Conservation (phyloP, 2,888 invertebrate genomes). For the Pandemis corylana region DNA sequence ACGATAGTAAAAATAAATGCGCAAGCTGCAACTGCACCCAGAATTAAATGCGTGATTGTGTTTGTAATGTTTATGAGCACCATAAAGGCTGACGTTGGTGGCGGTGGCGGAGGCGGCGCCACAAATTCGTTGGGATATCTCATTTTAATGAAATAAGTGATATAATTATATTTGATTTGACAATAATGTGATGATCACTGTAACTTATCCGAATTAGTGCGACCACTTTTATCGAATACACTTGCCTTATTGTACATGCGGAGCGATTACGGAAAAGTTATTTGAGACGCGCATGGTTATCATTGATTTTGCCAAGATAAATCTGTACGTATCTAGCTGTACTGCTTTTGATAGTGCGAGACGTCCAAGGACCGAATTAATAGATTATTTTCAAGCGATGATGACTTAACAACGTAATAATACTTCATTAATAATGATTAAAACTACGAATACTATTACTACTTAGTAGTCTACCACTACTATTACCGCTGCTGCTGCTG, state of each 20-base stretch:
- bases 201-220: background rate
- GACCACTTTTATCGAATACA: background rate
- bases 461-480: no score
- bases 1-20: constrained; percentile 1
- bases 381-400: no score
- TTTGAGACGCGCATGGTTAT: background rate
- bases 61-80: background rate
- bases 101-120: background rate
- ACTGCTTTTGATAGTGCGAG: no score
- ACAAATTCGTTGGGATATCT: background rate
- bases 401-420: no score
- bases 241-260: background rate
- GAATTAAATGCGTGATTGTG: background rate
- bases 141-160: background rate
- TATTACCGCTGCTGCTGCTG: no score
- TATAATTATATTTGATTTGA: background rate
- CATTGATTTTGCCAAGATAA: background rate
- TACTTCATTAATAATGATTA: no score
- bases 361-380: no score
- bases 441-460: no score
- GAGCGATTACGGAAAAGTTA: background rate
- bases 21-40: background rate
- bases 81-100: background rate
- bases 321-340: background rate
- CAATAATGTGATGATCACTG: background rate